A percentile compares a stretch with the other conserved stretches of the same genome.
Evolutionary conservation across 2,888 invertebrate species (phyloP).

Genomic region (Ectropis crepuscularia): DNA sequence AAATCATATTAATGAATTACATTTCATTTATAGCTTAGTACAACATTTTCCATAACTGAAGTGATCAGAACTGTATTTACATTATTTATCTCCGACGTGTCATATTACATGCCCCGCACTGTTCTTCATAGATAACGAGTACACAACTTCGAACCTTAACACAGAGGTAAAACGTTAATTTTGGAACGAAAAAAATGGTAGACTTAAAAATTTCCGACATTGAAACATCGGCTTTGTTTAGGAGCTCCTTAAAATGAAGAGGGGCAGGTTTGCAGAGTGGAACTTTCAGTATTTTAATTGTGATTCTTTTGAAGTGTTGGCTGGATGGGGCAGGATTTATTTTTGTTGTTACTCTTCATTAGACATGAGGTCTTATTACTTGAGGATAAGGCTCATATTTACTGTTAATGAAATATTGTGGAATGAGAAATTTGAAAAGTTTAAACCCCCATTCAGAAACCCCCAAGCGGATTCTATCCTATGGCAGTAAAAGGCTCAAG

Average conservation of each 20-base stretch:
- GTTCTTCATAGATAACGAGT: slow-evolving; percentile 8
- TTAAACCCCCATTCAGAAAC: no score
- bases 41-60: no score
- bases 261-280: slow-evolving; percentile 9
- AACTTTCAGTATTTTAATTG: slow-evolving; percentile 18
- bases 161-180: not conserved
- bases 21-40: no score
- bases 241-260: slow-evolving; percentile 15
- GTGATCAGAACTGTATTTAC: no score
- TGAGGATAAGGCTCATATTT: no score
- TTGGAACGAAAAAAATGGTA: not conserved
- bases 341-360: not conserved
- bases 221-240: slow-evolving; percentile 26
- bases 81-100: no score
- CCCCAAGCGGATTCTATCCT: no score
- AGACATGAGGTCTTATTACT: no score
- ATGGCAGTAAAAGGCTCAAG: no score
- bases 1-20: no score
- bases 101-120: not conserved
- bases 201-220: slow-evolving; percentile 12
- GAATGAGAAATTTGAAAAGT: no score
- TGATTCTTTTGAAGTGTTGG: slow-evolving; percentile 20
- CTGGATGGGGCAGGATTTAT: slow-evolving; percentile 1
- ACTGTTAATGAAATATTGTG: no score
- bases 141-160: slow-evolving; percentile 24